phyloP scores from a whole-genome alignment of 2,797 vertebrate genomes.

The Yasuhikotakia modesta region DNA sequence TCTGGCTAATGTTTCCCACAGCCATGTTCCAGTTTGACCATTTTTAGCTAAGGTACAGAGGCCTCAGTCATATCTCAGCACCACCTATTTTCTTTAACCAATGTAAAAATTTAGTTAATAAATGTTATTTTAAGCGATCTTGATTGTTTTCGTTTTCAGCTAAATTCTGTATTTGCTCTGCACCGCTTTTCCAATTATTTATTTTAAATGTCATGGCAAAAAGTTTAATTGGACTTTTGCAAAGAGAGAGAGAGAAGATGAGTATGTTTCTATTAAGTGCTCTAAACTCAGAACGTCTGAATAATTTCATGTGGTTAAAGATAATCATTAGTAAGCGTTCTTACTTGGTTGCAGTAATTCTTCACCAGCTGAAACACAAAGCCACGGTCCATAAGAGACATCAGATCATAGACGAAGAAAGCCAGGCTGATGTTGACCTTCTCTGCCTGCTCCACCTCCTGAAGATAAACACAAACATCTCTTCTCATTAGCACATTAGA shows the following conservation, averaged over 20 bases:
- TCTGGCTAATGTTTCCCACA: no score
- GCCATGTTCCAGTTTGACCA: no score
- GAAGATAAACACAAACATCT: conserved; percentile 11
- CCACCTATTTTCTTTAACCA: neutral
- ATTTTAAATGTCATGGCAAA: neutral
- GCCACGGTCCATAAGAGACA: conserved; percentile 97
- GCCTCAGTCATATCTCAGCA: no score
- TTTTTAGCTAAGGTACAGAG: no score
- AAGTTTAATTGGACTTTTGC: neutral
- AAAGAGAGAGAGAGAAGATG: neutral
- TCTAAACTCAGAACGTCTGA: neutral
- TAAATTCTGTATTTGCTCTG: neutral
- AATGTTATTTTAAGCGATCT: neutral
- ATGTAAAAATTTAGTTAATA: neutral
- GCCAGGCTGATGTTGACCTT: conserved; percentile 98
- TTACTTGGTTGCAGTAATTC: conserved; percentile 96
- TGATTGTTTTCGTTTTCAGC: neutral
- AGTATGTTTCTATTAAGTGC: neutral
- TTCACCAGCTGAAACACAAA: conserved; percentile 96
- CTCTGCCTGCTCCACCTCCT: conserved; percentile 96
- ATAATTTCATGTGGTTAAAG: neutral
- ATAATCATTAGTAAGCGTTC: conserved; percentile 18
- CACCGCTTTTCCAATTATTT: no score
- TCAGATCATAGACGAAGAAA: conserved; percentile 97
- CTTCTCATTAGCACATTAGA: neutral